Evolutionary conservation across 2,888 invertebrate genomes (phyloP).

Genomic region (Ceriagrion tenellum): DNA sequence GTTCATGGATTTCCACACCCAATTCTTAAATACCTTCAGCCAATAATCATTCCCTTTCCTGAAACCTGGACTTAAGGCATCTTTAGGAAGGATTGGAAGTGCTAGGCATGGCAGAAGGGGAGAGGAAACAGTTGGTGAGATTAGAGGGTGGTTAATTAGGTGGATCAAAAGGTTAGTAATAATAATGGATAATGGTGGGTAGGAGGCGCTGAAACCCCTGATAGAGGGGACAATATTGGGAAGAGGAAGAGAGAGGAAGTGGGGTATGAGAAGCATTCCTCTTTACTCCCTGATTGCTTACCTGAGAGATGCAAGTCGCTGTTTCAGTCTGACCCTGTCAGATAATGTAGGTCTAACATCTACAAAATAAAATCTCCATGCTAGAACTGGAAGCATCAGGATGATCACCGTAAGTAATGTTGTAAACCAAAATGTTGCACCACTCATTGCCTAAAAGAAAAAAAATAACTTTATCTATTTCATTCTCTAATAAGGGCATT

Average conservation of each 20-base stretch:
- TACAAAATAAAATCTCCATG: slow-evolving; percentile 96
- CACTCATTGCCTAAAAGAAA: slow-evolving; percentile 86
- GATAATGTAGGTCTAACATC: slow-evolving; percentile 95
- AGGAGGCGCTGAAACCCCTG: too few species aligned
- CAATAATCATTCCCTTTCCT: too few species aligned
- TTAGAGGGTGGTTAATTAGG: too few species aligned
- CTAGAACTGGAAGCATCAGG: slow-evolving; percentile 94
- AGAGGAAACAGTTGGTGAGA: too few species aligned
- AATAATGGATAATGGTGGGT: too few species aligned
- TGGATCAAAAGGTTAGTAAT: too few species aligned
- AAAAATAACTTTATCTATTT: slow-evolving; percentile 26
- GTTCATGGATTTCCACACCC: neutral
- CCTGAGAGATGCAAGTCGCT: slow-evolving; percentile 81
- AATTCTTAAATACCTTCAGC: neutral
- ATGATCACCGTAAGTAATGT: slow-evolving; percentile 85
- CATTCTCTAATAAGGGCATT: neutral
- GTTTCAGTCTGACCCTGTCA: slow-evolving; percentile 93
- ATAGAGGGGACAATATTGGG: too few species aligned
- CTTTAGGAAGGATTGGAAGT: too few species aligned
- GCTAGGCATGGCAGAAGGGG: too few species aligned
- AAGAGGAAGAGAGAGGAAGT: too few species aligned
- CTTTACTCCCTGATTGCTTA: slow-evolving; percentile 70
- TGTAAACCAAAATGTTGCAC: slow-evolving; percentile 88
- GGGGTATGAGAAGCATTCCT: too few species aligned
- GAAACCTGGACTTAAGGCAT: too few species aligned